phyloP scores from a whole-genome alignment of 2,797 vertebrate genomes.

The Loriculus beryllinus region DNA sequence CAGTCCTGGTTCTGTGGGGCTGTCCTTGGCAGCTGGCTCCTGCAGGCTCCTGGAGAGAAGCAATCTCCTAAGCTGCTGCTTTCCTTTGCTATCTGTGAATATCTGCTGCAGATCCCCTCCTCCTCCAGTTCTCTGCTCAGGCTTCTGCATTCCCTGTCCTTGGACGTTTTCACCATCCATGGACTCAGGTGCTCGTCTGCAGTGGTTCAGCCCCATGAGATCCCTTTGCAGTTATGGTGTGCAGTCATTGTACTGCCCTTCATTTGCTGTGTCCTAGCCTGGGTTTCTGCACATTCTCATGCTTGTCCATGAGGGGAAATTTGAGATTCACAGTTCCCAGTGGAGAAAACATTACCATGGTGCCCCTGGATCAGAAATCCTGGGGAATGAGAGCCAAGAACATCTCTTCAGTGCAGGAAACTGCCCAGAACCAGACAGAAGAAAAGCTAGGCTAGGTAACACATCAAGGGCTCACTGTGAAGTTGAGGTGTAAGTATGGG shows the following conservation, averaged over 20 bases:
- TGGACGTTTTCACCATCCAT: background rate
- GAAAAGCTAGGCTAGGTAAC: background rate
- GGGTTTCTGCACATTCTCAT: background rate
- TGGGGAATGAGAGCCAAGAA: background rate
- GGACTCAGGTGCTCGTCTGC: background rate
- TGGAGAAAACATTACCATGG: background rate
- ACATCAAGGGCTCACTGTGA: background rate
- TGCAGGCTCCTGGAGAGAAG: background rate
- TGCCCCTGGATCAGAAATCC: background rate
- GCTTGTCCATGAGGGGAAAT: background rate
- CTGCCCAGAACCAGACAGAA: background rate
- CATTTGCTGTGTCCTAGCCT: rapidly evolving
- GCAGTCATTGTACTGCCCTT: background rate
- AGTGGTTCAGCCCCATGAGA: background rate
- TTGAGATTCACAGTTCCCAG: background rate
- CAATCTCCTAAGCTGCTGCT: background rate
- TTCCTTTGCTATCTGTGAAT: background rate
- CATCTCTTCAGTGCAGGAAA: background rate
- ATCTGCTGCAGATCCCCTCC: background rate
- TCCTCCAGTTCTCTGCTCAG: background rate
- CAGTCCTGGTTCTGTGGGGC: background rate
- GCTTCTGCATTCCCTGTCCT: background rate
- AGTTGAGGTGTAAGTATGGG: background rate
- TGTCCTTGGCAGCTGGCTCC: background rate
- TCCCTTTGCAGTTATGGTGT: background rate